These are phyloP conservation scores for Ochropleura plecta DNA, from an alignment of 2,888 invertebrate species.

Conservation along the genomic window DNA sequence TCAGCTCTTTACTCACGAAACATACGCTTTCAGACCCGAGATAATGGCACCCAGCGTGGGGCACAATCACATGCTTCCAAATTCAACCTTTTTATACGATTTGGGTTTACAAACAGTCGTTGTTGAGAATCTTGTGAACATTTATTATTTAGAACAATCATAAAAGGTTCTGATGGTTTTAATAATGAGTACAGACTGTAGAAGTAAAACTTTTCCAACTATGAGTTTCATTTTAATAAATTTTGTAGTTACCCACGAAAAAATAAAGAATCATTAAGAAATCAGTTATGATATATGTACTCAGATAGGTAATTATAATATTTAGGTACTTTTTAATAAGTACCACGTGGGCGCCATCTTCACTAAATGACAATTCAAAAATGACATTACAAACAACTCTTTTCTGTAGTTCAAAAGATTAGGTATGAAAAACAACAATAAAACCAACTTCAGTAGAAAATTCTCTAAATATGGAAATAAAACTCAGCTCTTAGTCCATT, in stretches of 20 bases:
- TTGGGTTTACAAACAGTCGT: constrained; percentile 19
- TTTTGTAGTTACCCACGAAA: not conserved
- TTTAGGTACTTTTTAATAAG: too few relatives aligned
- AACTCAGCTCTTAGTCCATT: not conserved
- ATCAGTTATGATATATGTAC: too few relatives aligned
- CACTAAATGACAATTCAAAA: not conserved
- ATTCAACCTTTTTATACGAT: constrained; percentile 32
- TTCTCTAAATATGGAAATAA: not conserved
- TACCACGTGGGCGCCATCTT: constrained; percentile 8
- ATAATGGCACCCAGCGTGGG: constrained; percentile 60
- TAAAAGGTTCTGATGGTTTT: not conserved
- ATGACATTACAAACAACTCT: not conserved
- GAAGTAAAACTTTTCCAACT: not conserved
- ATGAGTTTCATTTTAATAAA: not conserved
- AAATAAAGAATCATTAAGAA: not conserved
- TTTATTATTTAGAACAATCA: not conserved
- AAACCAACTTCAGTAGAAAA: not conserved
- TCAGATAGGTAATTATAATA: not conserved
- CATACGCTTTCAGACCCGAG: constrained; percentile 31
- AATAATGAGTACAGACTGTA: not conserved
- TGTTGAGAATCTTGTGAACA: constrained; percentile 10
- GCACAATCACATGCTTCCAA: constrained; percentile 22
- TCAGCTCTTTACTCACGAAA: constrained; percentile 36
- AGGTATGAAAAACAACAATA: not conserved
- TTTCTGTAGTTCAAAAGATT: not conserved